Conservation (phyloP, 2,113 vertebrate species). For the Toxostoma redivivum region DNA sequence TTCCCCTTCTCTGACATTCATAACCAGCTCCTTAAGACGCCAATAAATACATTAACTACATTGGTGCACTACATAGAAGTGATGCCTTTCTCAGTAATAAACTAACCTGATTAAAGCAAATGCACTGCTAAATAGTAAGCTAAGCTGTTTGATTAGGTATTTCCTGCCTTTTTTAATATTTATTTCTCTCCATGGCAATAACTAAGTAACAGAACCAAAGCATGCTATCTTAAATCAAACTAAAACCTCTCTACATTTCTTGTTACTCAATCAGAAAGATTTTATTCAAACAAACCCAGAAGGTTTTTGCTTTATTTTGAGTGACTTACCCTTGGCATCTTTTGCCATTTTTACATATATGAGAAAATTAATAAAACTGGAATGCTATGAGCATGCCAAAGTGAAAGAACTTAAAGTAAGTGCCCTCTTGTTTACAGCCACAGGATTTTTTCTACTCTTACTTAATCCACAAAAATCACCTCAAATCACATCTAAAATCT, state of each 20-base stretch:
- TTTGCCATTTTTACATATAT: not conserved
- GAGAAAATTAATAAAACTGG: not conserved
- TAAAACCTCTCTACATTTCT: not conserved
- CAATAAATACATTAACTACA: not conserved
- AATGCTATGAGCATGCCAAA: not conserved
- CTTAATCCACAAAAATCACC: not conserved
- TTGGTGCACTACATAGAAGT: not conserved
- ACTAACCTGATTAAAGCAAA: not conserved
- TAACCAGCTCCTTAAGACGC: not conserved
- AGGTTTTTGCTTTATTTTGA: not conserved
- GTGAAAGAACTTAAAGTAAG: not conserved
- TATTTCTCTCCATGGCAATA: not conserved
- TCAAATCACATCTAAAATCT: not conserved
- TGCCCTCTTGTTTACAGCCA: not conserved
- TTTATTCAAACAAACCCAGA: not conserved
- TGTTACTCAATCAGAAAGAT: not conserved
- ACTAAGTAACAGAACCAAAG: not conserved
- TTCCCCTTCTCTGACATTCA: rapidly evolving
- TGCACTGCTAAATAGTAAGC: not conserved
- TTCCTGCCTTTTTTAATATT: not conserved
- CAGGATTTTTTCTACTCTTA: not conserved
- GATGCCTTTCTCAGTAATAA: not conserved
- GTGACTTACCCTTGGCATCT: not conserved
- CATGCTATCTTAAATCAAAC: not conserved
- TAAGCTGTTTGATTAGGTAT: not conserved